Base-by-base conservation (phyloP, 2,888 invertebrate genomes). In the Rotaria magnacalcarata region DNA sequence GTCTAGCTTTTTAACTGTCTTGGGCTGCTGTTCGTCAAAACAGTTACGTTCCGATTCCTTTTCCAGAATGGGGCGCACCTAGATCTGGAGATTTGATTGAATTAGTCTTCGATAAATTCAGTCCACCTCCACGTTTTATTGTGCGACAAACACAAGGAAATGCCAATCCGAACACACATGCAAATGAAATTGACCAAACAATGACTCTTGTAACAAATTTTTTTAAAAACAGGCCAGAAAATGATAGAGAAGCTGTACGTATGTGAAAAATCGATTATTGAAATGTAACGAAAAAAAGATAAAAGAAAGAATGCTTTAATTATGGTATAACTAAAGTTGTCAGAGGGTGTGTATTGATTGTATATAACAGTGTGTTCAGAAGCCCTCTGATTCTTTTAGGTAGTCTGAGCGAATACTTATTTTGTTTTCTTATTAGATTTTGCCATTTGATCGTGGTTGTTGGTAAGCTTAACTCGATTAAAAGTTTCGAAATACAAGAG, bases 91-190 rank as follows among this genome's bases (percentile, higher is more conserved):
- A 58, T 7, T 58, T 58, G n/a, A 11, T 58, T n/a, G 58, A 58
- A 58, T 58, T 58, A 58, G 58, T 58, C n/a, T 58, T 58, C 58
- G 58, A 58, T 27, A 58, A 27, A 58, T 58, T 58, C 58, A 58
- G 58, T 7, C 58, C 58, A 58, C 58, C n/a, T 10, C 58, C 58
- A 58, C 58, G n/a, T 58, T 58, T 58, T 58, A 58, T 58, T 58
- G 58, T 58, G 2, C n/a, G 58, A 11, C 58, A 58, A 58, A 58
- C 58, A 58, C 1, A 58, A 11, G 58, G 58, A n/a, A 58, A 58
- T 58, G 58, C n/a, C n/a, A 8, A 58, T 6, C 10, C n/a, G n/a
- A 58, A n/a, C 5, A 58, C 11, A 58, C 7, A n/a, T n/a, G 4
- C 58, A n/a, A 58, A n/a, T 27, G 58, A 58, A 58, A 58, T 58